A percentile compares a stretch with the other conserved stretches of the same genome.
phyloP scores from a whole-genome alignment of 2,113 vertebrate genomes.

The Myodes glareolus region DNA sequence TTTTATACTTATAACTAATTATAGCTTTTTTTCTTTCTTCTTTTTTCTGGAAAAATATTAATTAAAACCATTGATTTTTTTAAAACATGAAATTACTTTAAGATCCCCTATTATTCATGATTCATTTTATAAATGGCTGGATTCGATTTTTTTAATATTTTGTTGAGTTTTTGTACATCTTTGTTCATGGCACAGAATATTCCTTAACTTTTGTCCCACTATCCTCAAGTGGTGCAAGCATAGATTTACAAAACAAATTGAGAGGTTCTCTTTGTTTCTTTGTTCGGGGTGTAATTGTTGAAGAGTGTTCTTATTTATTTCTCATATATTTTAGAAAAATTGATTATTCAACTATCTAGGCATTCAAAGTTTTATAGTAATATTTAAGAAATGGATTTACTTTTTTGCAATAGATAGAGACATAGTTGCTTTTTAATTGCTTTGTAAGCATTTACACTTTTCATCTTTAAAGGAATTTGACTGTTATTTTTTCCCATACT shows the following conservation, averaged over 20 bases:
- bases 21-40: not conserved
- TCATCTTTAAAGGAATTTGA: conserved; percentile 23
- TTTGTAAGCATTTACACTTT: conserved; percentile 10
- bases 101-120: no score
- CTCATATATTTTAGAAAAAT: not conserved
- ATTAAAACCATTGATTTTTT: not conserved
- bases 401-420: not conserved
- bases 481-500: not conserved
- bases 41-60: not conserved
- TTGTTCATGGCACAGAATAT: not conserved
- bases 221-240: not conserved
- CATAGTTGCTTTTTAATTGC: not conserved
- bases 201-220: not conserved
- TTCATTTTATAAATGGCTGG: no score
- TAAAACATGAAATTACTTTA: not conserved
- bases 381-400: not conserved
- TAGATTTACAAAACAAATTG: conserved; percentile 23
- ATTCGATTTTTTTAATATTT: conserved; percentile 34
- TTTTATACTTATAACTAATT: not conserved
- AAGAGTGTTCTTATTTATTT: conserved; percentile 41
- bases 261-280: not conserved
- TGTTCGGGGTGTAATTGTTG: conserved; percentile 12
- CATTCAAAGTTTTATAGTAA: not conserved
- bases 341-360: not conserved
- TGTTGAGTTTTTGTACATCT: not conserved